Evolutionary conservation across 1,140 invertebrate species (phyloP).

Genomic region (Drosophila micromelanica): DNA sequence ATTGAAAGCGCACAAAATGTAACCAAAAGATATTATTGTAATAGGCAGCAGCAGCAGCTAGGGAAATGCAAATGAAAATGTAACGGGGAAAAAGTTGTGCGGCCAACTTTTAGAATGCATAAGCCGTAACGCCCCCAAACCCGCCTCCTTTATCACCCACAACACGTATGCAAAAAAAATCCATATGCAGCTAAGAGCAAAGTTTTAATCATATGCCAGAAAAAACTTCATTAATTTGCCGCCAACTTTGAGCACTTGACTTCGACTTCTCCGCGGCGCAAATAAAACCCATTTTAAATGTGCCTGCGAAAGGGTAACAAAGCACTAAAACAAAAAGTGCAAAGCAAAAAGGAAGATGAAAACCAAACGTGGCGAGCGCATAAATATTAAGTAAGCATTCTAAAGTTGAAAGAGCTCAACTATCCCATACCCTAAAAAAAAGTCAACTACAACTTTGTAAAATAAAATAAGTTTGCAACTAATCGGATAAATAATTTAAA

Average conservation of each 20-base stretch:
- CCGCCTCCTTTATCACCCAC: not conserved
- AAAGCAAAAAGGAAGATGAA: constrained; percentile 18
- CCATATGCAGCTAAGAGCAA: constrained; percentile 53
- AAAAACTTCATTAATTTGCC: constrained; percentile 73
- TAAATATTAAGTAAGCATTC: constrained; percentile 28
- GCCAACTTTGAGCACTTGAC: constrained; percentile 63
- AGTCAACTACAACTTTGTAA: no score
- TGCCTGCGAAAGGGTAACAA: constrained; percentile 36
- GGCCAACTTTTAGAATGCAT: constrained; percentile 34
- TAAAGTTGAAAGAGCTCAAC: not conserved
- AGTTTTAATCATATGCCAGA: constrained; percentile 74
- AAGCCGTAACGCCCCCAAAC: constrained; percentile 1
- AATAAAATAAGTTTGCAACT: no score
- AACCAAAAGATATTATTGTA: constrained; percentile 47
- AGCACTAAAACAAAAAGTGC: constrained; percentile 20
- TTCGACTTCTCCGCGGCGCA: constrained; percentile 31
- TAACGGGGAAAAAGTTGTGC: constrained; percentile 49
- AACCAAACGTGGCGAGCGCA: constrained; percentile 33
- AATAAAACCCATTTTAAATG: constrained; percentile 57
- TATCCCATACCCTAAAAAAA: not conserved
- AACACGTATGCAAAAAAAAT: constrained; percentile 40
- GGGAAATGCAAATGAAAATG: constrained; percentile 56
- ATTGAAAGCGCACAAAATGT: constrained; percentile 54
- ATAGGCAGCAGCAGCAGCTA: constrained; percentile 12
- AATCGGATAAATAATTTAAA: no score